phyloP scores from a whole-genome alignment of 2,888 invertebrate genomes.

The Hemithea aestivaria region DNA sequence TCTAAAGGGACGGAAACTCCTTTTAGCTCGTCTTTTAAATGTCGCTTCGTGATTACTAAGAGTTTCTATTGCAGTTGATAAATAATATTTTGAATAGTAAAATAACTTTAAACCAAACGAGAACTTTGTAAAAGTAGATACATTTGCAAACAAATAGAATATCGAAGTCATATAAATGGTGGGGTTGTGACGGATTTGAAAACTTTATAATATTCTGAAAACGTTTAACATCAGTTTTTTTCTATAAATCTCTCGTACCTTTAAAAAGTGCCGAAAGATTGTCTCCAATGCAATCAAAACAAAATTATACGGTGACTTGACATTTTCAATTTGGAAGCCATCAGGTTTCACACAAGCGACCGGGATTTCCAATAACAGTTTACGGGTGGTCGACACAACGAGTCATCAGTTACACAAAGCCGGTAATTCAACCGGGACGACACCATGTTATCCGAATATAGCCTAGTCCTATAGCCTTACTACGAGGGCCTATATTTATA shows the following conservation, averaged over 20 bases:
- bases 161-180: no score
- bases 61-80: no score
- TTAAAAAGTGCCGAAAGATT: neutral
- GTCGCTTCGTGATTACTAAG: no score
- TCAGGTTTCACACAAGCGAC: slow-evolving; percentile 24
- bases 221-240: no score
- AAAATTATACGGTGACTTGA: slow-evolving; percentile 19
- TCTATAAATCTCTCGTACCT: no score
- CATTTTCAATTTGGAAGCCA: slow-evolving; percentile 25
- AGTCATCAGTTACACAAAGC: slow-evolving; percentile 50
- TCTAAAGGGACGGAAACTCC: slow-evolving; percentile 13
- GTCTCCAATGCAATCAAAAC: slow-evolving; percentile 14
- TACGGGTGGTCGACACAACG: slow-evolving; percentile 40
- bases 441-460: slow-evolving; percentile 44
- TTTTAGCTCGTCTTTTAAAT: slow-evolving; percentile 16
- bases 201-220: no score
- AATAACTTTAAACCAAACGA: no score
- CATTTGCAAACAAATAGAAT: no score
- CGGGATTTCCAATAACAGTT: slow-evolving; percentile 42
- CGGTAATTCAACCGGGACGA: slow-evolving; percentile 45
- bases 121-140: no score
- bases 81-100: no score
- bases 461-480: slow-evolving; percentile 29
- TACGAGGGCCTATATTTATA: no score
- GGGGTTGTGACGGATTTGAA: no score